Base-by-base conservation (phyloP, 2,888 invertebrate genomes). In the Sphinx pinastri region DNA sequence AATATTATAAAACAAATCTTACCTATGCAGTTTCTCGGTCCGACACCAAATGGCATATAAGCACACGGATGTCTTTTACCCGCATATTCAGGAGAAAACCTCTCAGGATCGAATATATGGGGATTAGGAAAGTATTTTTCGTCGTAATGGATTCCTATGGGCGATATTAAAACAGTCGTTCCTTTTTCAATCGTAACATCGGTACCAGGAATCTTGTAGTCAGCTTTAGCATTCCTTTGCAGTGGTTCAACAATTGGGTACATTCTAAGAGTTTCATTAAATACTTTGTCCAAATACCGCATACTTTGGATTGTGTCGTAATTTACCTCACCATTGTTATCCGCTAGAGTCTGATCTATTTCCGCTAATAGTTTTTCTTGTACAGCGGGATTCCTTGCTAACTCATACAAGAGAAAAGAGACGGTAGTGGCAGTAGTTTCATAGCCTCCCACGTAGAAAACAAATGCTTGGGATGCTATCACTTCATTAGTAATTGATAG, bases 11-110 rank as follows among this genome's bases (percentile, higher is more conserved):
- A 1, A 57, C 11, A 25, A 51, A 45, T 79, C 86, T 84, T 78
- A 92, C 91, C 92, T 11, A 91, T 89, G 73, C 92, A 93, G 71
- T 88, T 88, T 66, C 93, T 81, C 3, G 91, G 91, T 8, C 92
- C 92, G 31, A 83, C 80, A 59, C 92, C 92, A 74, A 93, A 93
- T 7, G 92, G 90, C 68, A 92, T 70, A 73, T 85, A 92, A 1
- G 87, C 87, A 73, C 87, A 89, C 0, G 85, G 76, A 70, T 87
- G 88, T 4, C 88, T 25, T 25, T 25, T 2, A 25, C 25, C 25
- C 25, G 25, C 25, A 25, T 25, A 2, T 25, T 25, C 25, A 25
- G 25, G 25, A 25, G 25, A 25, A 25, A 25, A 25, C 25, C 25
- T 25, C 25, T 25, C 25, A 25, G 25, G 25, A 25, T 25, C 25